Evolutionary conservation across 2,888 invertebrate species (phyloP).

Genomic region (Aphodius granarius): DNA sequence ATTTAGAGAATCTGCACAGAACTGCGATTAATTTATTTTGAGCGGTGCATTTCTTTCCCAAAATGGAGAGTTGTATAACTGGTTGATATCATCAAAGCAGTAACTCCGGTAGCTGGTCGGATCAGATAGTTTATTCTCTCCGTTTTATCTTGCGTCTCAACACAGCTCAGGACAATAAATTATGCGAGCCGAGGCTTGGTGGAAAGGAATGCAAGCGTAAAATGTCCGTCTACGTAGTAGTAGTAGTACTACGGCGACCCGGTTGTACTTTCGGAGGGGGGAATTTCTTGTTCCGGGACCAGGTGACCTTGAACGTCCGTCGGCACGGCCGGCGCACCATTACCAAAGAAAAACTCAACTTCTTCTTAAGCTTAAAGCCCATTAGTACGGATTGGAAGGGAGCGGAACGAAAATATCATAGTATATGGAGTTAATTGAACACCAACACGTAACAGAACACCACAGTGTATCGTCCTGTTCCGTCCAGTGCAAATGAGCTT

Average conservation of each 20-base stretch:
- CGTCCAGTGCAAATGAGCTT: too few relatives aligned
- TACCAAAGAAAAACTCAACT: neutral
- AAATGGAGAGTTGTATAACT: neutral
- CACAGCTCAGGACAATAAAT: neutral
- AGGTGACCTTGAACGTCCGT: constrained; percentile 22
- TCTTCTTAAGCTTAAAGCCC: constrained; percentile 9
- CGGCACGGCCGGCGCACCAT: neutral
- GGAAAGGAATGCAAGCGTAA: neutral
- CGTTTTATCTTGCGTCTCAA: neutral
- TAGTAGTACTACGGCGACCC: neutral
- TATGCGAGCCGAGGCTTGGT: neutral
- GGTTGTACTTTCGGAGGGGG: neutral
- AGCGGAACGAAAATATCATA: too few relatives aligned
- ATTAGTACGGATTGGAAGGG: too few relatives aligned
- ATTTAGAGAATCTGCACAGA: neutral
- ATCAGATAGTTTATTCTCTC: neutral
- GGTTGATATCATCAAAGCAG: neutral
- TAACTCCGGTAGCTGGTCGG: neutral
- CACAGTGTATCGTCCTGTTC: too few relatives aligned
- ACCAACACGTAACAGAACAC: too few relatives aligned
- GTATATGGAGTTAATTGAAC: too few relatives aligned
- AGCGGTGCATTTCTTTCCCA: neutral
- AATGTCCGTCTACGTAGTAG: neutral
- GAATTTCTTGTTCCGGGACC: constrained; percentile 18
- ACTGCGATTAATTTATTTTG: neutral